Base-by-base conservation (phyloP, 2,888 invertebrate genomes). In the Teinopalpus imperialis region DNA sequence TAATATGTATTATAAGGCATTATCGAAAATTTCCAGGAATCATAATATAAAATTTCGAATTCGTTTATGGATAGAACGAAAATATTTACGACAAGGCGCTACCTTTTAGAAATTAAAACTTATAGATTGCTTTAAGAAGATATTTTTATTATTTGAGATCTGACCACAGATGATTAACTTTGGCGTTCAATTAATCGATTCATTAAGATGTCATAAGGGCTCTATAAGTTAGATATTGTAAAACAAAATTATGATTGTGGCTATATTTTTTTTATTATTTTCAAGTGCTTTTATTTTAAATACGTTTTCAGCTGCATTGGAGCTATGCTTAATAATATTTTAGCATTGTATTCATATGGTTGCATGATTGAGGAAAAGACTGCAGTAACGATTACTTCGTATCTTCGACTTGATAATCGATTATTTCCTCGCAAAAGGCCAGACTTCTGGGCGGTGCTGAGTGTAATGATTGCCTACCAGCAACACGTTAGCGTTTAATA, bases 121-220 rank as follows among this genome's bases (percentile, higher is more conserved):
- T 73, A 85, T 81, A 85, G 82, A 85, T 83, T 77, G 70, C 75
- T 74, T 60, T 66, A 57, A 64, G 77, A 69, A 75, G 74, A 81
- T 80, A 77, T 81, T 74, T 79, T 79, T 83, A 73, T 81, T 73
- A 71, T 73, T 63, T 61, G 70, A 70, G 74, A 72, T 77, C 77
- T 74, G 74, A 80, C 72, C 78, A 76, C 72, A 68, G 69, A 60
- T 69, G 21, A 40, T 74, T 78, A 81, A 82, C 79, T 76, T 58
- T 69, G 66, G 70, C 70, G 74, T 80, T 80, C 80, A 78, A 80
- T 81, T 86, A 78, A 81, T 83, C 74, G 72, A 71, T 74, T 85
- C 78, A 76, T 86, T 85, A 83, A 71, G 59, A 59, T 52, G 68
- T 77, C 73, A 83, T 80, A 77, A 80, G 63, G 63, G 66, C 68